A percentile compares a stretch with the other conserved stretches of the same genome.
These are phyloP conservation scores for Donacobius atricapilla DNA, from an alignment of 2,113 vertebrate genomes.

Conservation along the genomic window DNA sequence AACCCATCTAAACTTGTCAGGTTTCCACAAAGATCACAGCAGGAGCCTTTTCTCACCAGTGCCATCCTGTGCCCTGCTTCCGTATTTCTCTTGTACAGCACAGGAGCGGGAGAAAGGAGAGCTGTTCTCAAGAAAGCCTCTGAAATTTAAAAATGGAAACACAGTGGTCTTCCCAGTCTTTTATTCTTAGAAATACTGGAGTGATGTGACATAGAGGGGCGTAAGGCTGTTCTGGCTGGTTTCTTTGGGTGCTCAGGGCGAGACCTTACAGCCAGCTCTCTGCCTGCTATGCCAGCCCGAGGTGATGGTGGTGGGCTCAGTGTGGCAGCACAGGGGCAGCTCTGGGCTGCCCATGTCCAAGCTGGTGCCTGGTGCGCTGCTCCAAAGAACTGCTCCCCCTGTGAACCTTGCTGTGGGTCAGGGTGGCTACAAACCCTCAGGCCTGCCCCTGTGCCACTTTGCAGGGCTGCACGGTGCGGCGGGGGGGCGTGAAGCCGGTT, in stretches of 20 bases:
- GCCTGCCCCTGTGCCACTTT: neutral
- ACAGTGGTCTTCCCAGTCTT: neutral
- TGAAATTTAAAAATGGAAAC: neutral
- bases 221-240: neutral
- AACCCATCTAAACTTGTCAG: neutral
- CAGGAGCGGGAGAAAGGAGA: neutral
- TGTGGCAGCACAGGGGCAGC: neutral
- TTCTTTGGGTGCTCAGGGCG: neutral
- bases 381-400: accelerated
- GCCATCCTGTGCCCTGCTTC: neutral
- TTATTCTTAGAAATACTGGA: neutral
- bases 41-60: neutral
- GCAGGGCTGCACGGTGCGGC: neutral
- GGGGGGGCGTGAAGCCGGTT: neutral
- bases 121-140: neutral
- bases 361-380: neutral
- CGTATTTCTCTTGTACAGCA: neutral
- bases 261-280: neutral
- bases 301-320: neutral
- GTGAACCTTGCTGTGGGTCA: accelerated
- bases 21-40: neutral
- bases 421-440: neutral
- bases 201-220: neutral
- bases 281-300: neutral
- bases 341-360: neutral